Conservation (phyloP, 1,140 invertebrate genomes). For the Hypsibius dujardini region DNA sequence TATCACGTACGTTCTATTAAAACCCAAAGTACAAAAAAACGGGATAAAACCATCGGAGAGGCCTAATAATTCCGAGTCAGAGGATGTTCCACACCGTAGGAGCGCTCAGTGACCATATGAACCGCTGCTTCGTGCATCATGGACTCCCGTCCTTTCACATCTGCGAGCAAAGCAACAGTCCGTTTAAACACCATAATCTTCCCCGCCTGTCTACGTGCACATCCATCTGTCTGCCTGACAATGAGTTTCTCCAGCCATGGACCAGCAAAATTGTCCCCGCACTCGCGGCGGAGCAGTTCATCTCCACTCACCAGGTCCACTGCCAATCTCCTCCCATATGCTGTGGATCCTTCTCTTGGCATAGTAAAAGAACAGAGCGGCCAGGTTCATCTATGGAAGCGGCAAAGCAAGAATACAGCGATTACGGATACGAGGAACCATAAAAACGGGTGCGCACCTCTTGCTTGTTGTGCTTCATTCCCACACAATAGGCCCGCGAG, state of each 20-base stretch:
- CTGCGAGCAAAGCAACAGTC: too few relatives aligned
- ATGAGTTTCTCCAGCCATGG: too few relatives aligned
- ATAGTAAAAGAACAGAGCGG: background rate
- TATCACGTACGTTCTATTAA: too few relatives aligned
- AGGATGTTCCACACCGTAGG: constrained; percentile 4
- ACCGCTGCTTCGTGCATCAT: background rate
- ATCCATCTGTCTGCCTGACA: too few relatives aligned
- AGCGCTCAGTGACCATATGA: background rate
- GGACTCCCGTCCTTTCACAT: background rate
- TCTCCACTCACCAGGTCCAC: too few relatives aligned
- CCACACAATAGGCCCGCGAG: background rate
- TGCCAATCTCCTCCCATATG: background rate
- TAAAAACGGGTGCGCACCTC: background rate
- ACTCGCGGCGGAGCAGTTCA: too few relatives aligned
- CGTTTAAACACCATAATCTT: too few relatives aligned
- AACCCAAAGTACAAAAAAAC: too few relatives aligned
- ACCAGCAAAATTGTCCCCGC: too few relatives aligned
- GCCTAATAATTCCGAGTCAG: too few relatives aligned
- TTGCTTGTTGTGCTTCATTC: background rate
- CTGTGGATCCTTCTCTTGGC: background rate
- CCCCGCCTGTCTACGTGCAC: too few relatives aligned
- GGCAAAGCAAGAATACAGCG: background rate
- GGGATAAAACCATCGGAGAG: too few relatives aligned
- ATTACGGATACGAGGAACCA: background rate
- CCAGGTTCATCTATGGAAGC: background rate